These are phyloP conservation scores for Mylabris phalerata DNA, from an alignment of 1,140 invertebrate genomes.

Conservation along the genomic window DNA sequence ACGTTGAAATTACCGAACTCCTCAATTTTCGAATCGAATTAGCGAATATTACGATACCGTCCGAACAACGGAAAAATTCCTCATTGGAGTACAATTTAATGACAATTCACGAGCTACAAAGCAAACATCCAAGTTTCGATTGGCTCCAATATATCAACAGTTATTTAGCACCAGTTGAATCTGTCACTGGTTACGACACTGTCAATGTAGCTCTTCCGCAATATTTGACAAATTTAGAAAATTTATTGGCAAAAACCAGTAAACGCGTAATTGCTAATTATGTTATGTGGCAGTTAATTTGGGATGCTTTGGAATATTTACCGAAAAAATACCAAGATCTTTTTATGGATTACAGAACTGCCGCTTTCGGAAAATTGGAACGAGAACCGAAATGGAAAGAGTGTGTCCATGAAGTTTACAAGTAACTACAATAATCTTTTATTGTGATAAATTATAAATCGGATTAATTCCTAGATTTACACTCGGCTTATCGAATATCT, in stretches of 20 bases:
- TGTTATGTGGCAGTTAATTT: conserved; percentile 48
- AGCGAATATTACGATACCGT: conserved; percentile 44
- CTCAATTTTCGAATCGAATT: conserved; percentile 56
- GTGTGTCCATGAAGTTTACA: conserved; percentile 39
- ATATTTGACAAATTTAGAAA: conserved; percentile 47
- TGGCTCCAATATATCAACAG: conserved; percentile 65
- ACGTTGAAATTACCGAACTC: conserved; percentile 49
- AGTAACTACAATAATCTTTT: neutral
- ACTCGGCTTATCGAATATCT: conserved; percentile 48
- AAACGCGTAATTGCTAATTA: conserved; percentile 54
- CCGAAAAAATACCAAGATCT: conserved; percentile 43
- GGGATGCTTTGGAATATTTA: conserved; percentile 44
- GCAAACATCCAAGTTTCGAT: conserved; percentile 40
- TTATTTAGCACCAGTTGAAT: conserved; percentile 38
- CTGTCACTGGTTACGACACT: conserved; percentile 37
- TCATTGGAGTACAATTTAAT: conserved; percentile 61
- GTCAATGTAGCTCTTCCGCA: conserved; percentile 50
- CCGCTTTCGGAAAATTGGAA: conserved; percentile 44
- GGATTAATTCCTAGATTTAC: conserved; percentile 44
- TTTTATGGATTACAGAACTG: conserved; percentile 44
- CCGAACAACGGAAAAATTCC: conserved; percentile 46
- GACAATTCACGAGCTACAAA: conserved; percentile 48
- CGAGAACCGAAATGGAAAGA: conserved; percentile 51
- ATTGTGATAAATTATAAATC: no score
- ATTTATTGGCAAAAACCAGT: conserved; percentile 43